Conservation (phyloP, 2,888 invertebrate species). For the Tinea pellionella region DNA sequence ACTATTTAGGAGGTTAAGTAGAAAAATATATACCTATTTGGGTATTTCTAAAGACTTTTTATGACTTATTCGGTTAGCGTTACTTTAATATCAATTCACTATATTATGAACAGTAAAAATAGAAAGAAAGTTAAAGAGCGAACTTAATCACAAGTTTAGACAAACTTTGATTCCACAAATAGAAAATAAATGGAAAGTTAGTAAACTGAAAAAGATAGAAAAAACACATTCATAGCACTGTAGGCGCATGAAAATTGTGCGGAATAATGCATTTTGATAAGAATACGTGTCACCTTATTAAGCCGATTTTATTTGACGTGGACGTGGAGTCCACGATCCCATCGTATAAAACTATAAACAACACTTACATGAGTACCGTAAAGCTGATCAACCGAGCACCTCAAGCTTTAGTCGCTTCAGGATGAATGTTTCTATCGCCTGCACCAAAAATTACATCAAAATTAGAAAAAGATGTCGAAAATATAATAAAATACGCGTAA, state of each 20-base stretch:
- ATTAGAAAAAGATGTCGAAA: constrained; percentile 25
- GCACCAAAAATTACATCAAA: constrained; percentile 33
- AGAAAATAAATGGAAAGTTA: background rate
- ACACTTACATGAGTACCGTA: constrained; percentile 63
- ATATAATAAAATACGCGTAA: constrained; percentile 19
- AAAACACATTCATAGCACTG: background rate
- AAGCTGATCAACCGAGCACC: constrained; percentile 53
- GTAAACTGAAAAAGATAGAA: background rate
- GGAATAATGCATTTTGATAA: constrained; percentile 19
- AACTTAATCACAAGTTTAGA: background rate
- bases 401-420: constrained; percentile 55
- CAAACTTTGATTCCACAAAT: constrained; percentile 11
- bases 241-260: background rate
- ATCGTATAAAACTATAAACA: constrained; percentile 38
- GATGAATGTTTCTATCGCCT: constrained; percentile 51
- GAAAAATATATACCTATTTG: too few species aligned
- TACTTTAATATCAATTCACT: too few species aligned
- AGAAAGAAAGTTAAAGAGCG: background rate
- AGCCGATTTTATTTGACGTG: constrained; percentile 69
- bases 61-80: too few species aligned
- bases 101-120: background rate
- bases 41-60: too few species aligned
- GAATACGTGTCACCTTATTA: constrained; percentile 67
- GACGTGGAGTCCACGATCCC: constrained; percentile 31
- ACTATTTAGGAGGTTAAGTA: too few species aligned